These are phyloP conservation scores for Drosophila macrothrix DNA, from an alignment of 2,888 invertebrate species.

Conservation along the genomic window DNA sequence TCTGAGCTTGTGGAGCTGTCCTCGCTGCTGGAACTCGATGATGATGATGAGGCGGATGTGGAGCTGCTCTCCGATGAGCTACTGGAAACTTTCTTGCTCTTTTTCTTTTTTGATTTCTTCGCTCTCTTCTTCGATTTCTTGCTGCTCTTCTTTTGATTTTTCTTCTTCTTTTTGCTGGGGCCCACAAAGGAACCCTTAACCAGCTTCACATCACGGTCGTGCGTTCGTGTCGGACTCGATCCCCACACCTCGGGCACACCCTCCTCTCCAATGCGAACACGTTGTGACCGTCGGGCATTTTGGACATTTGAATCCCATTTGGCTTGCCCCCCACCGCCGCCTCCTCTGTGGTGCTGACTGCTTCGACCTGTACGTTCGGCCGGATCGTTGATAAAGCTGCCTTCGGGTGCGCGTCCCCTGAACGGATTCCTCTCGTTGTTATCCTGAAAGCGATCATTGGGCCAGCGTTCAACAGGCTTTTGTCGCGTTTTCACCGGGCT, in stretches of 20 bases:
- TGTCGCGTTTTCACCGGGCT: constrained; percentile 24
- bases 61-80: constrained; percentile 57
- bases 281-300: constrained; percentile 89
- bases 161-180: constrained; percentile 75
- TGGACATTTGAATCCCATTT: constrained; percentile 86
- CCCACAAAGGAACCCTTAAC: constrained; percentile 71
- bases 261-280: constrained; percentile 90
- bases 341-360: constrained; percentile 36
- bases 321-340: constrained; percentile 38
- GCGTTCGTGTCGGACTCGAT: constrained; percentile 89
- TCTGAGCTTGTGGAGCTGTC: constrained; percentile 70
- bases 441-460: constrained; percentile 75
- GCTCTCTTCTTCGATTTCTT: constrained; percentile 66
- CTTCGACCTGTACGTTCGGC: constrained; percentile 53
- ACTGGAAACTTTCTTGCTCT: constrained; percentile 85
- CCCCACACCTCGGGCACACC: constrained; percentile 91
- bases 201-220: constrained; percentile 71
- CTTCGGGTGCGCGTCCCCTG: constrained; percentile 61
- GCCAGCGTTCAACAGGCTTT: constrained; percentile 75
- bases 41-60: constrained; percentile 41
- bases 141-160: constrained; percentile 47
- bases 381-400: constrained; percentile 69
- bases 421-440: constrained; percentile 74
- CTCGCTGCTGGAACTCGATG: constrained; percentile 55
- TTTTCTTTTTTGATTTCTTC: constrained; percentile 85